Percentiles rank a stretch among this genome's conserved stretches.
Evolutionary conservation across 2,113 vertebrate genomes (phyloP).

Genomic region (Engystomops pustulosus): DNA sequence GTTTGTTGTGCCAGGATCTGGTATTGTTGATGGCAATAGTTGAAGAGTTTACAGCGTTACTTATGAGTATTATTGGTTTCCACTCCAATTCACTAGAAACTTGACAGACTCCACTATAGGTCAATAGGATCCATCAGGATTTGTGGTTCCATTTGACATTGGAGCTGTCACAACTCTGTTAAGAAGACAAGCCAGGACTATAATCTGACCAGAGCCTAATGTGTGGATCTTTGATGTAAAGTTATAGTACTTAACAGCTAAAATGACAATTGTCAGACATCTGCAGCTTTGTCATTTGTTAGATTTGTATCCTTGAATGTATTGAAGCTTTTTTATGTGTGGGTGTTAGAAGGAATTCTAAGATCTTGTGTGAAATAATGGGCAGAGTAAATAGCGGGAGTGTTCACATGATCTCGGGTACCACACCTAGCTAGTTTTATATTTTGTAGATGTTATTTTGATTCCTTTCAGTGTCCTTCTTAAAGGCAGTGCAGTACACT

Average conservation of each 20-base stretch:
- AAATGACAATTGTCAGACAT: too few relatives aligned
- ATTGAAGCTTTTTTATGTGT: too few relatives aligned
- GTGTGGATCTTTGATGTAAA: too few relatives aligned
- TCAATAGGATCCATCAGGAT: background rate
- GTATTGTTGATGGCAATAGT: background rate
- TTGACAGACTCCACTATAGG: background rate
- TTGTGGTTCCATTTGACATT: background rate
- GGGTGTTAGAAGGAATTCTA: background rate
- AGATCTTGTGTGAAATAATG: background rate
- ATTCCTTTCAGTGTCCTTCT: background rate
- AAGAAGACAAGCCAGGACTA: background rate
- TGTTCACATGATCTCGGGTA: background rate
- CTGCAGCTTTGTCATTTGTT: too few relatives aligned
- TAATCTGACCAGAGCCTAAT: background rate
- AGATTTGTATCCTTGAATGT: too few relatives aligned
- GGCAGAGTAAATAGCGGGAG: background rate
- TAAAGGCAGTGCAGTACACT: constrained; percentile 9
- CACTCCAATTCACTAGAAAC: too few relatives aligned
- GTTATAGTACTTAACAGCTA: too few relatives aligned
- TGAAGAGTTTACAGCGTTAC: too few relatives aligned
- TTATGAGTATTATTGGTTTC: too few relatives aligned
- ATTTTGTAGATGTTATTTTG: background rate
- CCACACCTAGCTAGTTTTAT: background rate
- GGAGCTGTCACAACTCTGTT: background rate
- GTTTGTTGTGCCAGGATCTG: too few relatives aligned